A percentile compares a stretch with the other conserved stretches of the same genome.
phyloP scores from a whole-genome alignment of 1,140 invertebrate species.

The Penaeus chinensis region DNA sequence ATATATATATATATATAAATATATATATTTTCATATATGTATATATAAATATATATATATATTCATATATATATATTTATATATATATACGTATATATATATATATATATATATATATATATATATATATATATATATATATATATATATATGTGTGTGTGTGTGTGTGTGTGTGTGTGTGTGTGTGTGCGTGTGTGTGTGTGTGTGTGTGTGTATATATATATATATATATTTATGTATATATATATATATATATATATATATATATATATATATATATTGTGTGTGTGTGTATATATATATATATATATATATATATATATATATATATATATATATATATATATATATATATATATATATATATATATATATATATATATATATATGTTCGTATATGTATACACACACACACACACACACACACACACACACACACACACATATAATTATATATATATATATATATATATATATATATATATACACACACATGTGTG shows the following conservation, averaged over 20 bases:
- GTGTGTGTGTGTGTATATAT: constrained; percentile 11
- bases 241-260: constrained; percentile 27
- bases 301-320: constrained; percentile 24
- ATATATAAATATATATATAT: constrained; percentile 11
- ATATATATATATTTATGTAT: constrained; percentile 21
- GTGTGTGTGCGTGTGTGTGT: not conserved
- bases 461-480: constrained; percentile 14
- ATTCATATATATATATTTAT: constrained; percentile 17
- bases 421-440: not conserved
- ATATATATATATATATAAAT: too few relatives aligned
- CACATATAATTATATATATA: not conserved
- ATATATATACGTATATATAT: constrained; percentile 9
- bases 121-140: constrained; percentile 9
- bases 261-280: constrained; percentile 13
- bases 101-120: constrained; percentile 24
- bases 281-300: constrained; percentile 12
- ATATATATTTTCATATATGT: not conserved
- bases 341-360: constrained; percentile 26
- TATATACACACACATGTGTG: not conserved
- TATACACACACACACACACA: not conserved
- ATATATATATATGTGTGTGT: constrained; percentile 15
- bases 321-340: constrained; percentile 26
- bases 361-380: constrained; percentile 26
- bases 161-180: constrained; percentile 1
- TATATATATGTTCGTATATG: not conserved